These are phyloP conservation scores for Mechanitis messenoides DNA, from an alignment of 2,888 invertebrate genomes.

Conservation along the genomic window DNA sequence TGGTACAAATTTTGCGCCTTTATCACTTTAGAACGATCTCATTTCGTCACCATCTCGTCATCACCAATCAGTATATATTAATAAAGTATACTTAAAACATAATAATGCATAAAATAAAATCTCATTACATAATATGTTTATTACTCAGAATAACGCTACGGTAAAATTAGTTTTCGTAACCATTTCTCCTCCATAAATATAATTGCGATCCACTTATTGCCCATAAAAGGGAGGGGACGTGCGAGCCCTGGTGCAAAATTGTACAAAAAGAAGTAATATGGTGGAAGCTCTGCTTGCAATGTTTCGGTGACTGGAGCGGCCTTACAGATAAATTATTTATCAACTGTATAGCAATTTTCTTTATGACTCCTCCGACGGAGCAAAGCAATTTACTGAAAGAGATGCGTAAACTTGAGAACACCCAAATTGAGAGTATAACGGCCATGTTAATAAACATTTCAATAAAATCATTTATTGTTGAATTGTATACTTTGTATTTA, in stretches of 20 bases:
- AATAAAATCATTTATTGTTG: slow-evolving; percentile 40
- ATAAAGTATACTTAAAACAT: slow-evolving; percentile 17
- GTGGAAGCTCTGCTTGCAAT: slow-evolving; percentile 61
- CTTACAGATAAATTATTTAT: slow-evolving; percentile 77
- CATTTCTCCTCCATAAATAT: slow-evolving; percentile 73
- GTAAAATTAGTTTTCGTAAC: slow-evolving; percentile 72
- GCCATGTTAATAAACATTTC: slow-evolving; percentile 64
- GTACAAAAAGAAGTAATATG: slow-evolving; percentile 76
- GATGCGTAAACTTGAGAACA: slow-evolving; percentile 75
- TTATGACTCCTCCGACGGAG: slow-evolving; percentile 76
- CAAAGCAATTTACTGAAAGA: slow-evolving; percentile 75
- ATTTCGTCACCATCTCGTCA: no score
- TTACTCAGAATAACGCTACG: slow-evolving; percentile 41
- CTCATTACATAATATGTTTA: slow-evolving; percentile 37
- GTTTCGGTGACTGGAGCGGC: slow-evolving; percentile 75
- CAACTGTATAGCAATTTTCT: slow-evolving; percentile 78
- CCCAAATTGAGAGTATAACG: slow-evolving; percentile 60
- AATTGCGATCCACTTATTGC: slow-evolving; percentile 77
- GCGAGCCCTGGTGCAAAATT: slow-evolving; percentile 75
- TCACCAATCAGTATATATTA: no score
- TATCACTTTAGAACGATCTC: no score
- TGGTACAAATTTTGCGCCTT: no score
- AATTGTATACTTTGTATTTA: no score
- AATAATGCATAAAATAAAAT: slow-evolving; percentile 13
- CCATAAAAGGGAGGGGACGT: slow-evolving; percentile 75